These are phyloP conservation scores for Hesperia comma DNA, from an alignment of 2,888 invertebrate species.

Conservation along the genomic window DNA sequence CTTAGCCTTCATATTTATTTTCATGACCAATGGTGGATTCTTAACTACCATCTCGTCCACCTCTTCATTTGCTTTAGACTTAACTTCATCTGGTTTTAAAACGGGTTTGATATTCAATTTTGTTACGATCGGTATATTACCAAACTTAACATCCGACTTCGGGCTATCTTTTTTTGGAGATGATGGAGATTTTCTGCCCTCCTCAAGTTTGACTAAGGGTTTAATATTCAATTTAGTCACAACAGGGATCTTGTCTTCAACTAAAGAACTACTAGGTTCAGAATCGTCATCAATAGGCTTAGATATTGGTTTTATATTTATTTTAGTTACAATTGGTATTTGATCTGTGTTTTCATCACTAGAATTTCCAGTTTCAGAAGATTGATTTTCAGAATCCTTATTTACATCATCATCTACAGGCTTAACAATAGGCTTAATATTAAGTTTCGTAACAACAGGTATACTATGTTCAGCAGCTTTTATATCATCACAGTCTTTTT, in stretches of 20 bases:
- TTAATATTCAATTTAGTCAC: conserved; percentile 76
- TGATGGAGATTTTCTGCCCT: conserved; percentile 57
- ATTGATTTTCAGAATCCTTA: conserved; percentile 75
- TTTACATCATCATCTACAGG: conserved; percentile 66
- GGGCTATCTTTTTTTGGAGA: conserved; percentile 71
- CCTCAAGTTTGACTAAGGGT: conserved; percentile 72
- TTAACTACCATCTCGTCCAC: conserved; percentile 57
- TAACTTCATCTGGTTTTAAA: conserved; percentile 69
- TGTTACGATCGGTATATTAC: conserved; percentile 66
- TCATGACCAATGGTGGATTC: conserved; percentile 76
- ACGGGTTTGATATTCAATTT: conserved; percentile 81
- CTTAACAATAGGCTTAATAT: conserved; percentile 83
- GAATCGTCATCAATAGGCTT: conserved; percentile 66
- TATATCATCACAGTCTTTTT: conserved; percentile 77
- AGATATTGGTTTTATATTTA: conserved; percentile 84
- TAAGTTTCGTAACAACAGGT: conserved; percentile 80
- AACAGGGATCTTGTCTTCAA: conserved; percentile 67
- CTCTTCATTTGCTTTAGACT: conserved; percentile 55
- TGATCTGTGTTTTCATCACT: conserved; percentile 77
- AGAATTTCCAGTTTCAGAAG: conserved; percentile 76
- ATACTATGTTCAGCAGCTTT: conserved; percentile 72
- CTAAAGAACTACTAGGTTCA: conserved; percentile 50
- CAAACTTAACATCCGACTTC: conserved; percentile 54
- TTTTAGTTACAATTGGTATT: conserved; percentile 79
- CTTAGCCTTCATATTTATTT: conserved; percentile 74